These are phyloP conservation scores for Danionella dracula DNA, from an alignment of 2,797 vertebrate species.

Conservation along the genomic window DNA sequence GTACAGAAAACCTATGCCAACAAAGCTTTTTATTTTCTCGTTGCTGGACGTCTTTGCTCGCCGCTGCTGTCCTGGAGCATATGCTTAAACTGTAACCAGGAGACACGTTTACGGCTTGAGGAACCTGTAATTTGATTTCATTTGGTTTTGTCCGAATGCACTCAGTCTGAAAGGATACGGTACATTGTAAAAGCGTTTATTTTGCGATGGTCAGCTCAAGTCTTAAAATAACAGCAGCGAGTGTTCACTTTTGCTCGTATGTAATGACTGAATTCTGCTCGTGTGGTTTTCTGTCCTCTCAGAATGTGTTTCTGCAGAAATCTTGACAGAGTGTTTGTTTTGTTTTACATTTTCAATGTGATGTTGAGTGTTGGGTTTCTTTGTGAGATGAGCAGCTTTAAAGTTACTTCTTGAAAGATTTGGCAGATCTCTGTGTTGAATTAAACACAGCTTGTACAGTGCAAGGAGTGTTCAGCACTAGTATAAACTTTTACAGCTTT, in stretches of 20 bases:
- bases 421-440: background rate
- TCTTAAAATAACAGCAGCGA: background rate
- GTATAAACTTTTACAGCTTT: slow-evolving; percentile 11
- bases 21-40: too few relatives aligned
- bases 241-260: background rate
- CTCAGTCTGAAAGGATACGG: background rate
- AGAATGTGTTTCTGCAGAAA: too few relatives aligned
- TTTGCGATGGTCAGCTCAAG: background rate
- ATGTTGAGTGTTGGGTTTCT: background rate
- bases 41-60: too few relatives aligned
- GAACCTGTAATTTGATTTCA: background rate
- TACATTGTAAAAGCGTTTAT: background rate
- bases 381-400: background rate
- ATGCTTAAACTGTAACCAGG: too few relatives aligned
- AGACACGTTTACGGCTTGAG: too few relatives aligned
- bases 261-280: too few relatives aligned
- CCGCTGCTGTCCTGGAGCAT: too few relatives aligned
- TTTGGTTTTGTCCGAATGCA: background rate
- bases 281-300: too few relatives aligned
- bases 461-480: background rate
- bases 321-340: too few relatives aligned
- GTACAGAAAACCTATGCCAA: too few relatives aligned
- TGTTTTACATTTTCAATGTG: background rate
- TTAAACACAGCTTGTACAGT: background rate
- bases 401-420: background rate